These are phyloP conservation scores for Hyposmocoma kahamanoa DNA, from an alignment of 1,140 invertebrate species.

Conservation along the genomic window DNA sequence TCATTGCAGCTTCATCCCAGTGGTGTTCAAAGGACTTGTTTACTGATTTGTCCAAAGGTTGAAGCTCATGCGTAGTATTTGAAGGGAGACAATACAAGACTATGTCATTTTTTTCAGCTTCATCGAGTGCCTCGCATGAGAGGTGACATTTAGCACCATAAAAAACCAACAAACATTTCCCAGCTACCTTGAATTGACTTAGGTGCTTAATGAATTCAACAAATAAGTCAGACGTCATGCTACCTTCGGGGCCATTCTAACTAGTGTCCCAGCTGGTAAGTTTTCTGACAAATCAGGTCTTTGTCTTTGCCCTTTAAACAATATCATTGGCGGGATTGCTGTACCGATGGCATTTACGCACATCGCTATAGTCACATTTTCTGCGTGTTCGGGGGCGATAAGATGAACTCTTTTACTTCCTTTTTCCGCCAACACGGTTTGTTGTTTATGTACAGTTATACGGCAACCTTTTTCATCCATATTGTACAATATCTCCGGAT, in stretches of 20 bases:
- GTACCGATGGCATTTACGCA: slow-evolving; percentile 19
- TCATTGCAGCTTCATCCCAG: slow-evolving; percentile 37
- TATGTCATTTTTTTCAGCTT: slow-evolving; percentile 27
- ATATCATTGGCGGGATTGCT: slow-evolving; percentile 32
- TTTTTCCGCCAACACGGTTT: slow-evolving; percentile 25
- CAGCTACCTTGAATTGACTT: slow-evolving; percentile 20
- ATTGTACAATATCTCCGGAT: slow-evolving; percentile 38
- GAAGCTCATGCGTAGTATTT: slow-evolving; percentile 24
- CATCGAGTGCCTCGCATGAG: slow-evolving; percentile 27
- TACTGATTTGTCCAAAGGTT: slow-evolving; percentile 42
- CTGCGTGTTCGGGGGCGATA: slow-evolving; percentile 33
- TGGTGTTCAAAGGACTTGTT: slow-evolving; percentile 33
- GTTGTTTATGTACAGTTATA: slow-evolving; percentile 35
- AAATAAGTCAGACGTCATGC: slow-evolving; percentile 35
- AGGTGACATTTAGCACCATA: slow-evolving; percentile 37
- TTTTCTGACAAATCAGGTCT: slow-evolving; percentile 24
- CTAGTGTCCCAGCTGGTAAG: slow-evolving; percentile 20
- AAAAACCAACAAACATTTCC: slow-evolving; percentile 32
- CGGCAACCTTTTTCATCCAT: slow-evolving; percentile 50
- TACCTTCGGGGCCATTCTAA: slow-evolving; percentile 31
- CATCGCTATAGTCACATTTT: slow-evolving; percentile 44
- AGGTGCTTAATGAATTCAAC: slow-evolving; percentile 34
- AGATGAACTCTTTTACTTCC: slow-evolving; percentile 35
- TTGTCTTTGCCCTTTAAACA: slow-evolving; percentile 35
- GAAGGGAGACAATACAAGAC: slow-evolving; percentile 33